A percentile compares a stretch with the other conserved stretches of the same genome.
phyloP scores from a whole-genome alignment of 1,140 invertebrate genomes.

The Zaprionus taronus region DNA sequence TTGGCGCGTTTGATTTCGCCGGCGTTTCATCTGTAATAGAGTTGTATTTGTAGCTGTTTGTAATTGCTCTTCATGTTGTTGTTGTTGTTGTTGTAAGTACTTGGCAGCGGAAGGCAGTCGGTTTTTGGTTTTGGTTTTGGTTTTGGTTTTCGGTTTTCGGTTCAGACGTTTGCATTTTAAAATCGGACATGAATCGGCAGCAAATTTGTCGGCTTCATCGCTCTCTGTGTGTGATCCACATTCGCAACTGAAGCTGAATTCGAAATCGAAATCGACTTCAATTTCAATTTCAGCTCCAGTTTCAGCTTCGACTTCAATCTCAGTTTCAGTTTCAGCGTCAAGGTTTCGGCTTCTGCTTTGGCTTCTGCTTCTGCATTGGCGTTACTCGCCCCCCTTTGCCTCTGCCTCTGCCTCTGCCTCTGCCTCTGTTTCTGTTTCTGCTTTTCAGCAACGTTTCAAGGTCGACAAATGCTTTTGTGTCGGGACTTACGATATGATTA shows the following conservation, averaged over 20 bases:
- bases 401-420: neutral
- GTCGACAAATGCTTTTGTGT: constrained; percentile 22
- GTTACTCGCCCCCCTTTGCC: neutral
- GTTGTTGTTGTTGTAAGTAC: constrained; percentile 41
- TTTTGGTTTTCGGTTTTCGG: neutral
- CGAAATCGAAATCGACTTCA: neutral
- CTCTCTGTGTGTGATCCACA: constrained; percentile 26
- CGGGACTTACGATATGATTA: constrained; percentile 12
- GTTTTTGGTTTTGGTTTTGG: constrained; percentile 10
- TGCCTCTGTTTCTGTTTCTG: constrained; percentile 9
- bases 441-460: constrained; percentile 26
- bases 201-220: constrained; percentile 39
- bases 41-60: constrained; percentile 25
- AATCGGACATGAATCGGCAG: constrained; percentile 40
- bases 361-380: neutral
- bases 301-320: constrained; percentile 13
- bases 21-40: constrained; percentile 40
- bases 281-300: constrained; percentile 13
- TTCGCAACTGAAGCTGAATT: constrained; percentile 13
- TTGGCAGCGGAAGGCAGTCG: constrained; percentile 43
- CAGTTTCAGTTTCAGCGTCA: constrained; percentile 24
- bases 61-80: constrained; percentile 3
- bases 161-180: neutral
- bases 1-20: constrained; percentile 46
- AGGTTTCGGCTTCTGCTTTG: constrained; percentile 19